phyloP scores from a whole-genome alignment of 2,888 invertebrate species.

The Parnassius smintheus region DNA sequence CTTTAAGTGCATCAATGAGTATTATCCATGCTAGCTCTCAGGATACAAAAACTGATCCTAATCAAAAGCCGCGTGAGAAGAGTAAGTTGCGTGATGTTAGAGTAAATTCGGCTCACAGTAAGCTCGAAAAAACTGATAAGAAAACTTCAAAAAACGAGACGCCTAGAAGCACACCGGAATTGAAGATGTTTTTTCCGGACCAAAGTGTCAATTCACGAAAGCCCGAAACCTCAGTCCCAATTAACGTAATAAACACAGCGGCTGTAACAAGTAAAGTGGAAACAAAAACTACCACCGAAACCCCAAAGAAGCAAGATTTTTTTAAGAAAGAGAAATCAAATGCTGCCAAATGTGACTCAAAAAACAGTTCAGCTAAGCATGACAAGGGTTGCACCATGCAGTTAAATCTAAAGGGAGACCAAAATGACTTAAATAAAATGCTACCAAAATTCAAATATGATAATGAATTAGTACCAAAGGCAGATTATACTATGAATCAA shows the following conservation, averaged over 20 bases:
- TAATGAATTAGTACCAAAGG: slow-evolving; percentile 78
- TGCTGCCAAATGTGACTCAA: slow-evolving; percentile 60
- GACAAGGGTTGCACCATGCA: slow-evolving; percentile 69
- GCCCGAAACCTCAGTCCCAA: slow-evolving; percentile 70
- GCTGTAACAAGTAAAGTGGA: slow-evolving; percentile 64
- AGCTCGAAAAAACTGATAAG: slow-evolving; percentile 70
- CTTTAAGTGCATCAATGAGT: slow-evolving; percentile 60
- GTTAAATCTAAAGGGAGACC: slow-evolving; percentile 63
- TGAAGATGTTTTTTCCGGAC: slow-evolving; percentile 76
- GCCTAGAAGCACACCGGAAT: slow-evolving; percentile 67
- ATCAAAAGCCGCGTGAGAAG: slow-evolving; percentile 67
- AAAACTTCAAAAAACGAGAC: slow-evolving; percentile 63
- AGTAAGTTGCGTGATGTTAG: slow-evolving; percentile 72
- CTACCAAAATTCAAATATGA: slow-evolving; percentile 76
- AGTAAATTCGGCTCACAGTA: slow-evolving; percentile 75
- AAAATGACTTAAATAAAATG: slow-evolving; percentile 79
- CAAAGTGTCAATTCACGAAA: slow-evolving; percentile 57
- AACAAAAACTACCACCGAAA: slow-evolving; percentile 57
- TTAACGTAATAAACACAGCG: slow-evolving; percentile 70
- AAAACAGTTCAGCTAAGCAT: slow-evolving; percentile 65
- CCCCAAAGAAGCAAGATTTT: slow-evolving; percentile 76
- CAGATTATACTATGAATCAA: slow-evolving; percentile 84
- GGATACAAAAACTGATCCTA: slow-evolving; percentile 57
- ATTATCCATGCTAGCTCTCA: slow-evolving; percentile 54
- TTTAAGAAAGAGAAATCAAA: slow-evolving; percentile 76